phyloP scores from a whole-genome alignment of 1,140 invertebrate genomes.

The Drosophila baimaii region DNA sequence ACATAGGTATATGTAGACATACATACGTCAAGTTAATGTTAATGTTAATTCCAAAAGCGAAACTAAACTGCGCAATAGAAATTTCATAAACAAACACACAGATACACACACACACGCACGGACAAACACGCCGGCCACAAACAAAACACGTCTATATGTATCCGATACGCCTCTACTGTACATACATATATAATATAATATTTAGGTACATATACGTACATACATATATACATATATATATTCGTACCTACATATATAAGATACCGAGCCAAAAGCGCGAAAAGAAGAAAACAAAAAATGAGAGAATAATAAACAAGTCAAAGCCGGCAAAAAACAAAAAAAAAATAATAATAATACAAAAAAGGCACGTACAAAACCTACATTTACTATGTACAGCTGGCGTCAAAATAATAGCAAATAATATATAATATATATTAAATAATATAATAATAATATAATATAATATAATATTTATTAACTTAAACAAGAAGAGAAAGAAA shows the following conservation, averaged over 20 bases:
- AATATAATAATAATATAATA: no score
- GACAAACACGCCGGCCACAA: slow-evolving; percentile 34
- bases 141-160: slow-evolving; percentile 38
- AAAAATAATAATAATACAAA: slow-evolving; percentile 18
- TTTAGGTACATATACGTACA: not conserved
- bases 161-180: not conserved
- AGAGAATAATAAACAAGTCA: slow-evolving; percentile 61
- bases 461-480: no score
- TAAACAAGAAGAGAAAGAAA: no score
- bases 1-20: not conserved
- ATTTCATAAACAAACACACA: slow-evolving; percentile 75
- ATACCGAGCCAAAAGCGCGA: slow-evolving; percentile 59
- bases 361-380: slow-evolving; percentile 5
- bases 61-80: slow-evolving; percentile 80
- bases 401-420: not conserved
- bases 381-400: slow-evolving; percentile 15
- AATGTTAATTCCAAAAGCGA: slow-evolving; percentile 40
- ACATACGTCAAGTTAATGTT: slow-evolving; percentile 7
- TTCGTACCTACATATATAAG: slow-evolving; percentile 6
- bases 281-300: slow-evolving; percentile 32
- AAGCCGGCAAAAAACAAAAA: slow-evolving; percentile 67
- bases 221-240: not conserved
- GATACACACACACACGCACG: slow-evolving; percentile 9
- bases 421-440: not conserved
- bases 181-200: slow-evolving; percentile 3